These are phyloP conservation scores for Rousettus leschenaultii DNA, from an alignment of 2,113 vertebrate genomes.

Conservation along the genomic window DNA sequence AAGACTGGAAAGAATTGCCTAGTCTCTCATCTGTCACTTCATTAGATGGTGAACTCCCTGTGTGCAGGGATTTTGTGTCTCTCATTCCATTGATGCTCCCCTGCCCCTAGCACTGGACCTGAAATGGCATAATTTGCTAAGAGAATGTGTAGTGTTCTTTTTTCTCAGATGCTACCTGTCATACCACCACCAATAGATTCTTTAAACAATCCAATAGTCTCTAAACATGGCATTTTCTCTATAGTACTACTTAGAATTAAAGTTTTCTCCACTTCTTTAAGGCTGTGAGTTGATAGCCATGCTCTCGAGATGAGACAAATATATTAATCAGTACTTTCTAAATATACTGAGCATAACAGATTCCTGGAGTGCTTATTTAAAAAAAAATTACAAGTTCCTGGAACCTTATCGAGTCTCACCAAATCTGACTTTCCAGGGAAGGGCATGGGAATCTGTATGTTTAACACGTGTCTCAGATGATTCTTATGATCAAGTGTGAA, in stretches of 20 bases:
- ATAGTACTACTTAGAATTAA: neutral
- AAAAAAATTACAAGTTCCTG: neutral
- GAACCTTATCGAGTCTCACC: neutral
- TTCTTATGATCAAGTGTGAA: neutral
- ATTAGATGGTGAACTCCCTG: neutral
- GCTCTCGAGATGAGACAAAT: neutral
- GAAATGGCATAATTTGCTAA: neutral
- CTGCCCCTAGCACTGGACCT: rapidly evolving
- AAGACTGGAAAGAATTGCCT: neutral
- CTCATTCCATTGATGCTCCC: too few relatives aligned
- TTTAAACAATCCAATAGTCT: neutral
- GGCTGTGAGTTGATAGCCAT: neutral
- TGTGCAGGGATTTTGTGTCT: neutral
- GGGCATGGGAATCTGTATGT: neutral
- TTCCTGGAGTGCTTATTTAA: neutral
- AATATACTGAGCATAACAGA: neutral
- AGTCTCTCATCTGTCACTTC: neutral
- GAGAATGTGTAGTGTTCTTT: neutral
- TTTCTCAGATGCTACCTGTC: neutral
- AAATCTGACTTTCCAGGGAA: neutral
- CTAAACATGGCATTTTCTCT: neutral
- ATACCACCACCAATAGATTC: neutral
- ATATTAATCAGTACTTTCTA: conserved; percentile 7
- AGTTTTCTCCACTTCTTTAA: neutral
- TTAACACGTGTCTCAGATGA: neutral